Conservation (phyloP, 2,888 invertebrate genomes). For the Glomeris marginata region DNA sequence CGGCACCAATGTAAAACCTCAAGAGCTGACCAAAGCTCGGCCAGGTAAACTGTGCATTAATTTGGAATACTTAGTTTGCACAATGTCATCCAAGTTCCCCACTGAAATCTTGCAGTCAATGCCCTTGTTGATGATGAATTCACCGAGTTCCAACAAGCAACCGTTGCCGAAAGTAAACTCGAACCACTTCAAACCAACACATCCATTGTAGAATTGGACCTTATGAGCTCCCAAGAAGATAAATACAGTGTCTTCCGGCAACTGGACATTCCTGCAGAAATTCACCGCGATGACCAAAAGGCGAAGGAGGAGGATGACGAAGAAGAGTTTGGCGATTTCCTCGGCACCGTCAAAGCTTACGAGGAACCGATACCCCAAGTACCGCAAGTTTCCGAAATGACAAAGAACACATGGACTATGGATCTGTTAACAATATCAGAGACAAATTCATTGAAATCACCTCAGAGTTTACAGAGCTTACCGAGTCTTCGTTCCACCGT, state of each 20-base stretch:
- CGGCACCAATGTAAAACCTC: background rate
- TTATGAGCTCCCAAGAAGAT: slow-evolving; percentile 16
- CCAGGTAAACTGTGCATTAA: too few relatives aligned
- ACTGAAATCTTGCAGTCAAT: too few relatives aligned
- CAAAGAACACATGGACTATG: too few relatives aligned
- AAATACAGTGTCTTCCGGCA: slow-evolving; percentile 18
- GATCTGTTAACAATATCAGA: too few relatives aligned
- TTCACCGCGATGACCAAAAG: background rate
- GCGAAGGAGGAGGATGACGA: background rate
- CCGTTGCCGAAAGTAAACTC: background rate
- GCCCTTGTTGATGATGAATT: slow-evolving; percentile 11
- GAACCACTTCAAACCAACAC: background rate
- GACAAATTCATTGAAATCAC: too few relatives aligned
- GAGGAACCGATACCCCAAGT: too few relatives aligned
- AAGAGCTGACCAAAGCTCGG: too few relatives aligned
- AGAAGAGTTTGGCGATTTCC: slow-evolving; percentile 18
- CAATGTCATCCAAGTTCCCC: too few relatives aligned
- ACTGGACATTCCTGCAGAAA: slow-evolving; percentile 9
- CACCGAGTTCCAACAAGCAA: slow-evolving; percentile 16
- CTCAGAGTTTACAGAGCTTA: too few relatives aligned
- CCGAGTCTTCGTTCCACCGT: too few relatives aligned
- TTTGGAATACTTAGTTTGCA: too few relatives aligned
- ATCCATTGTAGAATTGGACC: slow-evolving; percentile 4
- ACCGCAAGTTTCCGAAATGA: too few relatives aligned
- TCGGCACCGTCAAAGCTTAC: slow-evolving; percentile 9